Evolutionary conservation across 2,797 vertebrate genomes (phyloP).

Genomic region (Coregonus sp.): DNA sequence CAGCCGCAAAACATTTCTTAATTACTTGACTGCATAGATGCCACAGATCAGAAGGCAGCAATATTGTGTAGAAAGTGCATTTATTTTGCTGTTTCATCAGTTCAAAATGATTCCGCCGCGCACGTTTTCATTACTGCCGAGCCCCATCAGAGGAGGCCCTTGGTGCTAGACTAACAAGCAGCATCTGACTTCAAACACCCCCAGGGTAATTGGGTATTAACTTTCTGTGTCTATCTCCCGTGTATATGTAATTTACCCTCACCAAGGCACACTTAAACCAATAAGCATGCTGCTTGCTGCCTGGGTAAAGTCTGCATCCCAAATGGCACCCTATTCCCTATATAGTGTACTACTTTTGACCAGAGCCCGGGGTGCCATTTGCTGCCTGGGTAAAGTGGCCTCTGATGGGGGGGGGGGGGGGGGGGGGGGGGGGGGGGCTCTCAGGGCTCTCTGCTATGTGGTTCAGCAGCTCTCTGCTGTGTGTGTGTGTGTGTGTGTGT

Average conservation of each 20-base stretch:
- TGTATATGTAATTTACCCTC: constrained; percentile 37
- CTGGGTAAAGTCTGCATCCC: constrained; percentile 28
- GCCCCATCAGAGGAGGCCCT: constrained; percentile 13
- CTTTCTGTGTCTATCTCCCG: constrained; percentile 30
- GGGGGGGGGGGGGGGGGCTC: not conserved
- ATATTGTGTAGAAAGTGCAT: constrained; percentile 20
- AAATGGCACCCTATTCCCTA: not conserved
- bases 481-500: too few relatives aligned
- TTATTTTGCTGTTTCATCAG: constrained; percentile 48
- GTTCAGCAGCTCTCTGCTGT: not conserved
- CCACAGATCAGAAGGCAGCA: constrained; percentile 27
- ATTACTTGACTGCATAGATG: constrained; percentile 22
- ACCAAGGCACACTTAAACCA: constrained; percentile 13
- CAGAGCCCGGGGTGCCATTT: too few relatives aligned
- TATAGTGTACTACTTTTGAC: not conserved
- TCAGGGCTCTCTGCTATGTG: constrained; percentile 22
- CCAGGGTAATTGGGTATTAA: constrained; percentile 29
- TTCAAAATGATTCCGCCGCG: constrained; percentile 21
- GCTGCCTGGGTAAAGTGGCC: too few relatives aligned
- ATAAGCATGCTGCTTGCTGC: constrained; percentile 15
- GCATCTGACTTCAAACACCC: constrained; percentile 31
- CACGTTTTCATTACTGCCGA: constrained; percentile 31
- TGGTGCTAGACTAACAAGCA: constrained; percentile 40
- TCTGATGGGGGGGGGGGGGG: too few relatives aligned
- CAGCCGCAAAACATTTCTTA: constrained; percentile 24